These are phyloP conservation scores for Anoplophora glabripennis DNA, from an alignment of 1,140 invertebrate genomes.

Conservation along the genomic window DNA sequence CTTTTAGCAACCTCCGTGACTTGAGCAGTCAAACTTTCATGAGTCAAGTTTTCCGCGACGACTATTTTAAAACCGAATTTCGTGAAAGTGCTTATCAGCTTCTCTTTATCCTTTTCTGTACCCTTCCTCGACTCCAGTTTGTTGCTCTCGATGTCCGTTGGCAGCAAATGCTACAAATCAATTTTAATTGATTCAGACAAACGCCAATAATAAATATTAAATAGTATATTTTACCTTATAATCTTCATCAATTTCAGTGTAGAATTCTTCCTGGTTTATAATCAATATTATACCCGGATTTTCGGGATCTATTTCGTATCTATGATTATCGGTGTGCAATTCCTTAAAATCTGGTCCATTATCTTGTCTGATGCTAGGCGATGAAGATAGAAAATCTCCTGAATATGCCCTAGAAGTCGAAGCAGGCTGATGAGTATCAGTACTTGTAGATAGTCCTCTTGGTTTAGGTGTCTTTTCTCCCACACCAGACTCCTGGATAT, in stretches of 20 bases:
- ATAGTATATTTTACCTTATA: conserved; percentile 31
- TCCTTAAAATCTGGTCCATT: too few relatives aligned
- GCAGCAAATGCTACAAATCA: conserved; percentile 26
- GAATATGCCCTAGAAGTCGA: background rate
- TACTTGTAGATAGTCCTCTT: background rate
- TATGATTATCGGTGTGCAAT: background rate
- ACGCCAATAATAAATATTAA: background rate
- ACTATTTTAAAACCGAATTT: conserved; percentile 32
- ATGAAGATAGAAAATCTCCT: background rate
- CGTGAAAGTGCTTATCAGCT: conserved; percentile 29
- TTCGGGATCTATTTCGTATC: conserved; percentile 34
- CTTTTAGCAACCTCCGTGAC: conserved; percentile 21
- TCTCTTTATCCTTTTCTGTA: conserved; percentile 31
- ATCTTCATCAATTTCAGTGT: conserved; percentile 31
- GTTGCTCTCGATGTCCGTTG: conserved; percentile 7
- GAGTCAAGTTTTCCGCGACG: conserved; percentile 27
- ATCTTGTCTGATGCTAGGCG: too few relatives aligned
- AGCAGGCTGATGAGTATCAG: background rate
- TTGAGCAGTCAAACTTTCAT: conserved; percentile 24
- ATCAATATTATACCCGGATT: conserved; percentile 39
- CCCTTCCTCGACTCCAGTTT: conserved; percentile 33
- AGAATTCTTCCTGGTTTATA: conserved; percentile 41
- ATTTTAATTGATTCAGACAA: too few relatives aligned
- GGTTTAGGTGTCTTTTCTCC: conserved; percentile 5
- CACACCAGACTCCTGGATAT: background rate